Base-by-base conservation (phyloP, 64 coral and sea anemone species). In the Astreopora myriophthalma region DNA sequence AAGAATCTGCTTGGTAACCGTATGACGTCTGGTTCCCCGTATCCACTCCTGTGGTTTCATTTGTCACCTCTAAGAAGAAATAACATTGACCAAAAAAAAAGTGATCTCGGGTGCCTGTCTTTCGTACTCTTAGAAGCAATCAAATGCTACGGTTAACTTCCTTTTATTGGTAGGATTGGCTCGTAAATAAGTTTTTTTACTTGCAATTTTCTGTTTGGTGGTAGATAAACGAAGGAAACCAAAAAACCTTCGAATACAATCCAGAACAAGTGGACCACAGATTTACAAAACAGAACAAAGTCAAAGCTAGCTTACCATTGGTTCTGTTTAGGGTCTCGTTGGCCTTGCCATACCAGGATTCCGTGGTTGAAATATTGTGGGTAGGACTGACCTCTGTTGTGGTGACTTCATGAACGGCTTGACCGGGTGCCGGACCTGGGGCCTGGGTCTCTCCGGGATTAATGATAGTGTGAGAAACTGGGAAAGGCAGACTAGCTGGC, bases 321-420 rank as follows among this genome's bases (percentile, higher is more conserved):
- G 79, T 83, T 31, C 79, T 83, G 57, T 83, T 83, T 0, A 83
- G 79, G 8, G 79, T 83, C 57, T 83, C 79, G 31, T 83, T 83
- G 20, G 79, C 20, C 5, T 25, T 38, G 19, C 79, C 79, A 63
- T 64, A 65, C 79, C 79, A 83, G n/a, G 51, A 83, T 31, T 83
- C 79, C 12, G 79, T 82, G 0, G 79, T 82, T 14, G 79, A 24
- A 63, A 82, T 64, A 25, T 82, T 82, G 51, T 82, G 79, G 22
- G 34, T 64, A 5, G 14, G 31, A 24, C 64, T 35, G 6, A 38
- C 4, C 34, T 82, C 79, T 36, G 79, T 83, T 25, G 79, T 83
- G 31, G 79, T 83, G 13, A 83, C 20, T n/a, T 83, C 6, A 64
- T 83, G 79, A 0, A 83, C 79, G 33, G 57, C 76, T 22, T 80